These are phyloP conservation scores for Platypus cylindrus DNA, from an alignment of 2,888 invertebrate genomes.

Conservation along the genomic window DNA sequence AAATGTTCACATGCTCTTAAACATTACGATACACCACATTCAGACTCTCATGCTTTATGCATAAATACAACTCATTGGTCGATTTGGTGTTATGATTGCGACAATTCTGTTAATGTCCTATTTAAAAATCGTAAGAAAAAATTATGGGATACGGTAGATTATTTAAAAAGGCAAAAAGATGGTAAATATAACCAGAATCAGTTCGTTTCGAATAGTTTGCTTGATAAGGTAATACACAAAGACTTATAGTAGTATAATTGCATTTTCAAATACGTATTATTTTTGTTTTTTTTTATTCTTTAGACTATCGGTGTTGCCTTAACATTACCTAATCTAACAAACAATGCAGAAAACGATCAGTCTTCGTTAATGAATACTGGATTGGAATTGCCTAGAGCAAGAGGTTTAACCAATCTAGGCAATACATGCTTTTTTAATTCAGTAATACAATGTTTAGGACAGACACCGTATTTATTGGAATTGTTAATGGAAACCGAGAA, in stretches of 20 bases:
- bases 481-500: constrained; percentile 56
- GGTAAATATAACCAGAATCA: constrained; percentile 19
- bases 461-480: constrained; percentile 62
- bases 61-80: constrained; percentile 59
- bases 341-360: constrained; percentile 19
- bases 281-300: constrained; percentile 8
- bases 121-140: constrained; percentile 46
- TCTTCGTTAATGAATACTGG: constrained; percentile 8
- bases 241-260: no score
- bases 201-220: no score
- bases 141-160: constrained; percentile 61
- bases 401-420: constrained; percentile 63
- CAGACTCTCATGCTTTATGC: constrained; percentile 62
- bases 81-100: constrained; percentile 71
- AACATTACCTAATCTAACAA: constrained; percentile 4
- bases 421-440: constrained; percentile 98
- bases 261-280: no score
- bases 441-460: constrained; percentile 83
- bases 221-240: constrained; percentile 19
- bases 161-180: constrained; percentile 47
- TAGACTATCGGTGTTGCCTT: constrained; percentile 14
- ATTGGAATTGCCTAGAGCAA: constrained; percentile 40
- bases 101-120: constrained; percentile 50
- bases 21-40: constrained; percentile 63
- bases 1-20: constrained; percentile 57